These are phyloP conservation scores for Oncorhynchus mykiss DNA, from an alignment of 2,113 vertebrate species.

Conservation along the genomic window DNA sequence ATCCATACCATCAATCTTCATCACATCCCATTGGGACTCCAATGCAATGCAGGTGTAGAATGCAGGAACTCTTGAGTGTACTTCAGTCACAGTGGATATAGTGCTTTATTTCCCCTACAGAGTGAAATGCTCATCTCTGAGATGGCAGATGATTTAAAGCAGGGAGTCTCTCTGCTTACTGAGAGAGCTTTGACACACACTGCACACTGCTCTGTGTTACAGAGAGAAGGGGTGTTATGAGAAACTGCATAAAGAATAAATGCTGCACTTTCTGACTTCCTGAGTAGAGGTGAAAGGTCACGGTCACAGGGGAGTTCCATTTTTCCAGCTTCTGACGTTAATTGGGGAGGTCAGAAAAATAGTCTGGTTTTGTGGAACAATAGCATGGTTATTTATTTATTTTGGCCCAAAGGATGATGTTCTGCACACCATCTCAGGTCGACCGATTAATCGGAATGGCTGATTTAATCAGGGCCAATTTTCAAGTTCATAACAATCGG, in stretches of 20 bases:
- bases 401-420: constrained; percentile 4
- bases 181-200: constrained; percentile 18
- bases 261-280: constrained; percentile 23
- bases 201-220: constrained; percentile 42
- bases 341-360: constrained; percentile 28
- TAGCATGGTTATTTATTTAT: constrained; percentile 14
- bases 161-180: background rate
- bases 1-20: background rate
- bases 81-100: background rate
- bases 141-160: background rate
- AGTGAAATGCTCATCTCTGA: background rate
- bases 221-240: constrained; percentile 25
- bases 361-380: constrained; percentile 35
- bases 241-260: constrained; percentile 19
- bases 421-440: too few relatives aligned
- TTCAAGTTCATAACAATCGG: too few relatives aligned
- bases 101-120: background rate
- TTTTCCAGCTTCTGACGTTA: constrained; percentile 44
- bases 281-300: constrained; percentile 29
- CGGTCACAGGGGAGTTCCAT: background rate
- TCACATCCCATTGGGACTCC: background rate
- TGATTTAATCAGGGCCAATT: too few relatives aligned
- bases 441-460: too few relatives aligned
- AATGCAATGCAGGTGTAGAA: background rate
- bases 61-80: background rate